Evolutionary conservation across 2,797 vertebrate species (phyloP), one percentile per base, ranked within the genome.

Genomic region (Crax fasciolata): DNA sequence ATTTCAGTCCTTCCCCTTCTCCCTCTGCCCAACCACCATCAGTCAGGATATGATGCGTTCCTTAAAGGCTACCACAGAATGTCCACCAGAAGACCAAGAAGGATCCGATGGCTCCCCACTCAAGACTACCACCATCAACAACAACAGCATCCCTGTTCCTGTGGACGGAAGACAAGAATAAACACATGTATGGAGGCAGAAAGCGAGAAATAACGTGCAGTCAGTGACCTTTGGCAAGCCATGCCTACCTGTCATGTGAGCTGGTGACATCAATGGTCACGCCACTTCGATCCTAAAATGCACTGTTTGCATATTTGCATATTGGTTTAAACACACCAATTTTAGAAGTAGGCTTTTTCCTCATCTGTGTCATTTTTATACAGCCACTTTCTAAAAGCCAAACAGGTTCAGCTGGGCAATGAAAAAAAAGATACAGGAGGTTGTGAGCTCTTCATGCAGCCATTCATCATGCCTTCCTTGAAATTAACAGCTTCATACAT

Each of bases 401-500:
- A 79, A 41, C 0, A 0, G 18, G 27, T 74, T 89, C 49, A 88
- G 9, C 9, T 23, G 28, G 43, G 72, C 13, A 72, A 54, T 1
- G 30, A 51, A 83, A 63, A 82, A 84, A 30, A 28, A 39, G 13
- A 24, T 41, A 38, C 21, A 58, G 48, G 89, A 77, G 19, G 59
- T 63, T 32, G 46, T 8, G 15, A 75, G 38, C 12, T 82, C 48
- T 67, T 77, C n/a, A 27, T 25, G 38, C 3, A 77, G 52, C 32
- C 49, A 43, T 14, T 44, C 39, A 63, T 41, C 25, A 11, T 0
- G 0, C 13, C 38, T 61, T 71, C 28, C 54, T 66, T 39, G 35
- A 94, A 86, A 81, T 41, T 46, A 91, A 73, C 43, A 70, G n/a
- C 85, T 88, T 75, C 66, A 62, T 43, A 68, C 68, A 78, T 70